These are phyloP conservation scores for Virgularia gustaviana DNA, from an alignment of 92 coral and sea anemone genomes.

Conservation along the genomic window DNA sequence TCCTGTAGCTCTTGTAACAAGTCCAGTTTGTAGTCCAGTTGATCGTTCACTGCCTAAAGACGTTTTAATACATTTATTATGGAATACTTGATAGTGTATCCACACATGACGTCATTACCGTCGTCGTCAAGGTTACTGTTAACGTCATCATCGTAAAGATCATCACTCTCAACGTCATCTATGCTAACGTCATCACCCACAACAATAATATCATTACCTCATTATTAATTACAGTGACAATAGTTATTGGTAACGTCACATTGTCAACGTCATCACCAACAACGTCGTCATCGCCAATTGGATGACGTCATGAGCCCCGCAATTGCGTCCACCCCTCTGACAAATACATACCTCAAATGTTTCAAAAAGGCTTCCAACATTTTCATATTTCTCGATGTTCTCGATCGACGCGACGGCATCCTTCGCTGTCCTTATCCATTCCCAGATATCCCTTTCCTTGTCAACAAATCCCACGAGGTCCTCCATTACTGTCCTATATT, in stretches of 20 bases:
- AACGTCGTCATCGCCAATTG: neutral
- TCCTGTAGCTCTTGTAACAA: neutral
- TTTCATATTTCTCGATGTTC: slow-evolving; percentile 50
- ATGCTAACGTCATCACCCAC: no score
- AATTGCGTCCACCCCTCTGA: slow-evolving; percentile 49
- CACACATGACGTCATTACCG: no score
- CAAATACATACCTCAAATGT: slow-evolving; percentile 50
- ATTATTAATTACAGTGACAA: no score
- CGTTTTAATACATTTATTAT: no score
- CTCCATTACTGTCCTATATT: slow-evolving; percentile 13
- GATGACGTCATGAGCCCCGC: neutral
- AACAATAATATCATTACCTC: no score
- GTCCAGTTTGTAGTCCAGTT: neutral
- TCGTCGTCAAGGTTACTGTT: no score
- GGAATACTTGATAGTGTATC: no score
- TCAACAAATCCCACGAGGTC: slow-evolving; percentile 17
- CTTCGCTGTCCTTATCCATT: slow-evolving; percentile 26
- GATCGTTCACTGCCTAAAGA: neutral
- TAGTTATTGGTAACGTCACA: no score
- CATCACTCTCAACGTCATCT: no score
- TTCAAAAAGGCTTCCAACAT: slow-evolving; percentile 54
- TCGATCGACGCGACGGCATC: slow-evolving; percentile 1
- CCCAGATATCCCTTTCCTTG: slow-evolving; percentile 15
- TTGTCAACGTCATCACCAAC: neutral
- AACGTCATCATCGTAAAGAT: no score